Percentiles rank a stretch among this genome's conserved stretches.
Evolutionary conservation across 2,113 vertebrate genomes (phyloP).

Genomic region (Carollia perspicillata): DNA sequence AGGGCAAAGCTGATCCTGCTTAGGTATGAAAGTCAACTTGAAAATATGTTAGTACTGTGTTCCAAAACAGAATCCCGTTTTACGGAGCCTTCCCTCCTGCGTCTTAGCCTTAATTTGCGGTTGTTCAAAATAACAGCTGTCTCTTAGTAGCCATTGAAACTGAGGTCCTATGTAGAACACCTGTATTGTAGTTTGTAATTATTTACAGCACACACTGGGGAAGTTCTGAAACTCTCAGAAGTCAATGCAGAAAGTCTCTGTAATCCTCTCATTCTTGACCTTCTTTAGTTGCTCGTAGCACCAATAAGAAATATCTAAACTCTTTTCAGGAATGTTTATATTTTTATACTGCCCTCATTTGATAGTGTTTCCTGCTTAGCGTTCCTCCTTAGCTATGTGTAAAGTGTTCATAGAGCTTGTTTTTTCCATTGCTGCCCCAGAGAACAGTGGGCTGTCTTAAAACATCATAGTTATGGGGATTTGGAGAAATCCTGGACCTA

Average conservation of each 20-base stretch:
- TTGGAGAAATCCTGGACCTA: neutral
- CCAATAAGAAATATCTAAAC: neutral
- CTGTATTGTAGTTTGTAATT: neutral
- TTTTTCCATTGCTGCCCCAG: neutral
- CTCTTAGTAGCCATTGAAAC: neutral
- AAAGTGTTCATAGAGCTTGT: neutral
- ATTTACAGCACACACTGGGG: neutral
- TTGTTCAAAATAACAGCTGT: slow-evolving; percentile 1
- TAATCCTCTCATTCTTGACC: neutral
- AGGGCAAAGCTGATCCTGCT: slow-evolving; percentile 17
- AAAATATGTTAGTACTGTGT: slow-evolving; percentile 11
- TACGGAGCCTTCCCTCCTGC: neutral
- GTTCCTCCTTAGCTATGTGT: neutral
- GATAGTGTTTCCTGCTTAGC: neutral
- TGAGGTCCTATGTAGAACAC: neutral
- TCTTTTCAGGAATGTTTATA: neutral
- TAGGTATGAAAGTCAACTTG: neutral
- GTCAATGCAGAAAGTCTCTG: neutral
- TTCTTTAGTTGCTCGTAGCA: neutral
- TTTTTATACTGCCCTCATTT: neutral
- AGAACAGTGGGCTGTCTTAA: neutral
- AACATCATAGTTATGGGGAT: neutral
- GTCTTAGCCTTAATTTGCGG: slow-evolving; percentile 43
- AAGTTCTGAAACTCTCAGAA: neutral
- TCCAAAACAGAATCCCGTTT: neutral